Percentiles rank a stretch among this genome's conserved stretches.
Evolutionary conservation across 2,888 invertebrate species (phyloP).

Genomic region (Leucoma salicis): DNA sequence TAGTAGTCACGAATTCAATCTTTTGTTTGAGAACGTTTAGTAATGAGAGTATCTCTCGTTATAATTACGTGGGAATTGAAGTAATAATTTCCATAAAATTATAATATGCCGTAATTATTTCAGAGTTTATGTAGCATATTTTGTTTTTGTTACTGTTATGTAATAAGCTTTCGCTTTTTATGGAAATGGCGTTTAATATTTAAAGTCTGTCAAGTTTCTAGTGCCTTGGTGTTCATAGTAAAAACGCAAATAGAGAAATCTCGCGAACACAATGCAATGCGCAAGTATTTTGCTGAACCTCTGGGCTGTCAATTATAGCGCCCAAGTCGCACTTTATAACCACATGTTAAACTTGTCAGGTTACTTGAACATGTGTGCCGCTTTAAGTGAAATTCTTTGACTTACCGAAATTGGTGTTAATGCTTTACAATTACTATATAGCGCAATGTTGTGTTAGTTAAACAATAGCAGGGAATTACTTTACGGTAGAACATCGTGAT

Average conservation of each 20-base stretch:
- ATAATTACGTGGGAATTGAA: conserved; percentile 35
- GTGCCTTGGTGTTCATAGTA: conserved; percentile 16
- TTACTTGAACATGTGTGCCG: conserved; percentile 27
- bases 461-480: neutral
- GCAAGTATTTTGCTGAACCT: conserved; percentile 17
- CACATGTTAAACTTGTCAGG: conserved; percentile 33
- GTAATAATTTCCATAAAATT: conserved; percentile 30
- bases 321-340: conserved; percentile 32
- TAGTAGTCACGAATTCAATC: conserved; percentile 57
- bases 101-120: conserved; percentile 17
- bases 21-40: conserved; percentile 34
- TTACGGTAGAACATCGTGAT: conserved; percentile 4
- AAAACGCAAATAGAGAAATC: conserved; percentile 33
- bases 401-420: conserved; percentile 35
- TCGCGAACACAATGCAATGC: conserved; percentile 13
- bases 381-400: conserved; percentile 36
- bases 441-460: neutral
- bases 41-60: conserved; percentile 36
- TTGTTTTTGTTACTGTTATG: conserved; percentile 27
- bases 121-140: conserved; percentile 17
- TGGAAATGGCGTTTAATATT: conserved; percentile 23
- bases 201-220: conserved; percentile 19
- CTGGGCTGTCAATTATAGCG: conserved; percentile 36
- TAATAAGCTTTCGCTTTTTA: conserved; percentile 33
- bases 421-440: neutral